phyloP scores from a whole-genome alignment of 92 coral and sea anemone species.

The Palythoa caribaeorum region DNA sequence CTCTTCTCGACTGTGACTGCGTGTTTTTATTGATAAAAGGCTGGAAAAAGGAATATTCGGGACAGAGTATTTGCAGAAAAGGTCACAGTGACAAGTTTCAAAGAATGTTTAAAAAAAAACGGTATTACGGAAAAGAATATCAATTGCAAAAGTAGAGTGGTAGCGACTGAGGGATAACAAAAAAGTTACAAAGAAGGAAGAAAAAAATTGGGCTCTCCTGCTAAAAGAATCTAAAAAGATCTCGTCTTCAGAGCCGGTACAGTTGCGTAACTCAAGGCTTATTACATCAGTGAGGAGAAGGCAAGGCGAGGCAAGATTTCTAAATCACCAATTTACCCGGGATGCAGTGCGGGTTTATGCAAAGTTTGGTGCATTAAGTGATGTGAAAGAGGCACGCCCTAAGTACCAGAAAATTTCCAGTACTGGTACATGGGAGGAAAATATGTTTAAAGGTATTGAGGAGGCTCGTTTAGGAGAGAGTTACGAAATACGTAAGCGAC shows the following conservation, averaged over 20 bases:
- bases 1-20: slow-evolving; percentile 46
- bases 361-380: not conserved
- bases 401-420: not conserved
- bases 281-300: too few species aligned
- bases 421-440: not conserved
- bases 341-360: not conserved
- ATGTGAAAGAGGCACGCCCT: not conserved
- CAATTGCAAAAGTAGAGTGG: slow-evolving; percentile 33
- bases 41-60: slow-evolving; percentile 30
- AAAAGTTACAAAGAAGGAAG: not conserved
- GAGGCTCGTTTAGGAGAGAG: not conserved
- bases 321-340: not conserved
- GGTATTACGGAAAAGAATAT: not conserved
- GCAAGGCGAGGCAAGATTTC: too few species aligned
- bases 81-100: not conserved
- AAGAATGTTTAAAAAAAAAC: not conserved
- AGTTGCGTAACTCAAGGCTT: too few species aligned
- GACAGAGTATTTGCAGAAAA: not conserved
- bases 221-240: not conserved
- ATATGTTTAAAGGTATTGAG: not conserved
- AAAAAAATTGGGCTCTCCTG: not conserved
- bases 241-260: not conserved
- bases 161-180: slow-evolving; percentile 19
- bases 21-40: slow-evolving; percentile 41
- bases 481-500: not conserved